Evolutionary conservation across 2,797 vertebrate species (phyloP), one percentile per base, ranked within the genome.

Genomic region (Parauchenoglanis punctatus): DNA sequence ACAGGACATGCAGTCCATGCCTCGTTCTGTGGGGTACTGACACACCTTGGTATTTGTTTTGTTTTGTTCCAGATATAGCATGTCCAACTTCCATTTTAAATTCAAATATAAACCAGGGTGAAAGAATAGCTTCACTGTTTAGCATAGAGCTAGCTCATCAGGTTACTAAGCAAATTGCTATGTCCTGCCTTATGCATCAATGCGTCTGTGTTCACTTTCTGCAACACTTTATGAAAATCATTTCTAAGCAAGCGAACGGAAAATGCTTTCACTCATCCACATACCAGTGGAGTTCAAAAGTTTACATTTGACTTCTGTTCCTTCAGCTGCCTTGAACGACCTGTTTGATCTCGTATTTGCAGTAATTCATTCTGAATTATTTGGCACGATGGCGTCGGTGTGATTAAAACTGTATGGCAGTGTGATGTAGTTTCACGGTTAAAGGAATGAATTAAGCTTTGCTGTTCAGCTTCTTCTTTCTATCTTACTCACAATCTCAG

Each of bases 391-490:
- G 40, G 17, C 18, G 4, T 52, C 63, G 2, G n/a, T 7, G 44
- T 68, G 63, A 83, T 67, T 83, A 83, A 67, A 68, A 54, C 61
- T 23, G 63, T 35, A 35, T 73, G 70, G 28, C 80, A 54, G n/a
- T 44, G 52, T 49, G 58, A 31, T 83, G 23, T 15, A 15, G 31
- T 20, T 49, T 65, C 58, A 44, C 58, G 63, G 78, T 63, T n/a
- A 58, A 58, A 81, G 58, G 78, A n/a, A 46, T 63, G 58, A n/a
- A 81, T 81, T 49, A 17, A 67, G 61, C 15, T 49, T n/a, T 63
- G 13, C 80, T 11, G 25, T 11, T 10, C 76, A 46, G 80, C 40
- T 65, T 28, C 59, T 65, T 49, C 59, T 31, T 28, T 23, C n/a
- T 67, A 40, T 65, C n/a, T 28, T n/a, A 2, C 28, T 72, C n/a